phyloP scores from a whole-genome alignment of 2,113 vertebrate species.

The Manacus vitellinus region DNA sequence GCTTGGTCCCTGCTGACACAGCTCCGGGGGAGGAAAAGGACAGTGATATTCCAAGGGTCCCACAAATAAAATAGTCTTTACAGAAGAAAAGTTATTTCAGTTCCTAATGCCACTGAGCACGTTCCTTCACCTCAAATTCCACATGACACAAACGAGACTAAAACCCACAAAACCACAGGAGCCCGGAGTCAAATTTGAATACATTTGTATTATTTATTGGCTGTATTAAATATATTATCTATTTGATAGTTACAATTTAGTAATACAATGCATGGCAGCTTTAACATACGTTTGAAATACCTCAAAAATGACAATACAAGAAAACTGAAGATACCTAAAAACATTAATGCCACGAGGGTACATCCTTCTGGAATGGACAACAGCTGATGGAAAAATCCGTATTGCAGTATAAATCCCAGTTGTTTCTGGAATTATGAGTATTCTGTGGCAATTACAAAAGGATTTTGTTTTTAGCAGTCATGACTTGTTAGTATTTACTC shows the following conservation, averaged over 20 bases:
- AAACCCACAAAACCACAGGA: neutral
- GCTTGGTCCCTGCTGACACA: neutral
- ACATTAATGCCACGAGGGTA: slow-evolving; percentile 74
- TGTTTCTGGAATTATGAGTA: neutral
- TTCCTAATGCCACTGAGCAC: fast-evolving
- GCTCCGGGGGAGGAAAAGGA: neutral
- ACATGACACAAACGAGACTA: fast-evolving
- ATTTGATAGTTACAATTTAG: slow-evolving; percentile 87
- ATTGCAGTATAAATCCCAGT: neutral
- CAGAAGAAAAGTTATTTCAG: neutral
- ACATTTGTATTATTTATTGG: slow-evolving; percentile 80
- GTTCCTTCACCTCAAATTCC: neutral
- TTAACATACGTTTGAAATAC: slow-evolving; percentile 75
- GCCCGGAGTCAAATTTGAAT: neutral
- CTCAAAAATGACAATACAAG: slow-evolving; percentile 68
- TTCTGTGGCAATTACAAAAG: slow-evolving; percentile 19
- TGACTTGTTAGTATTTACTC: slow-evolving; percentile 55
- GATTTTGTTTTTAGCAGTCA: slow-evolving; percentile 6
- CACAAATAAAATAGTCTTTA: neutral
- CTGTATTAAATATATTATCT: slow-evolving; percentile 89
- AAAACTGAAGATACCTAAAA: slow-evolving; percentile 59
- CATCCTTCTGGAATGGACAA: slow-evolving; percentile 72
- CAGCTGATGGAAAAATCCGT: slow-evolving; percentile 23
- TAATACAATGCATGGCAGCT: slow-evolving; percentile 82
- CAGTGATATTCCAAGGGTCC: too few relatives aligned